A percentile compares a stretch with the other conserved stretches of the same genome.
Conservation (phyloP, 2,888 invertebrate genomes). For the Euproctis similis region DNA sequence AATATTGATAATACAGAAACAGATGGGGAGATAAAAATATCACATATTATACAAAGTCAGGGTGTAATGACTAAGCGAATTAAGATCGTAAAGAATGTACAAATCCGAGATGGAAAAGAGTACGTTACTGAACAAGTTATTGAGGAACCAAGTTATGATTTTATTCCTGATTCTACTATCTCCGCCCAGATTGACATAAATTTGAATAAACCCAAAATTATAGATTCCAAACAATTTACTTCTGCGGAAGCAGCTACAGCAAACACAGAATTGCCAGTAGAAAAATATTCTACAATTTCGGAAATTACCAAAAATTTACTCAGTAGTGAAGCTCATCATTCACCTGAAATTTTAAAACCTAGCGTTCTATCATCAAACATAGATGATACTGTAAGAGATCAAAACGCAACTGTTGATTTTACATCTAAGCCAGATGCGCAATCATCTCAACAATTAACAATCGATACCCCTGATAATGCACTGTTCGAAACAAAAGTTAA, state of each 20-base stretch:
- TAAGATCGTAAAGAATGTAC: conserved; percentile 81
- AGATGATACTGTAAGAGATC: no score
- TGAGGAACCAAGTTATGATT: conserved; percentile 81
- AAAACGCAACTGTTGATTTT: no score
- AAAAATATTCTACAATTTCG: conserved; percentile 7
- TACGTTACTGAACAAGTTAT: conserved; percentile 84
- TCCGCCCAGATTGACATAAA: conserved; percentile 43
- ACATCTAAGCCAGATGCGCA: no score
- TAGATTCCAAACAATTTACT: conserved; percentile 13
- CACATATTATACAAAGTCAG: conserved; percentile 40
- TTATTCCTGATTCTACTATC: conserved; percentile 38
- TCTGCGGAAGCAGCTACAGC: conserved; percentile 4
- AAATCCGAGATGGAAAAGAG: conserved; percentile 86
- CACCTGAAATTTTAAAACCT: no score
- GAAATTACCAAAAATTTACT: conserved; percentile 21
- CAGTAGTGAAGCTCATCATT: conserved; percentile 21
- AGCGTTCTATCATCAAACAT: no score
- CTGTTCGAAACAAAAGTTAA: no score
- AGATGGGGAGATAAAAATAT: conserved; percentile 50
- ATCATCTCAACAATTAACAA: no score
- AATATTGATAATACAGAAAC: conserved; percentile 85
- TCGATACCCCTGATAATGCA: no score
- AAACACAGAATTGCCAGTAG: conserved; percentile 5
- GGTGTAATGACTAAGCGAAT: conserved; percentile 47
- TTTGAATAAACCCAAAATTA: conserved; percentile 19